Conservation (phyloP, 2,888 invertebrate genomes). For the Philopedon plagiatum region DNA sequence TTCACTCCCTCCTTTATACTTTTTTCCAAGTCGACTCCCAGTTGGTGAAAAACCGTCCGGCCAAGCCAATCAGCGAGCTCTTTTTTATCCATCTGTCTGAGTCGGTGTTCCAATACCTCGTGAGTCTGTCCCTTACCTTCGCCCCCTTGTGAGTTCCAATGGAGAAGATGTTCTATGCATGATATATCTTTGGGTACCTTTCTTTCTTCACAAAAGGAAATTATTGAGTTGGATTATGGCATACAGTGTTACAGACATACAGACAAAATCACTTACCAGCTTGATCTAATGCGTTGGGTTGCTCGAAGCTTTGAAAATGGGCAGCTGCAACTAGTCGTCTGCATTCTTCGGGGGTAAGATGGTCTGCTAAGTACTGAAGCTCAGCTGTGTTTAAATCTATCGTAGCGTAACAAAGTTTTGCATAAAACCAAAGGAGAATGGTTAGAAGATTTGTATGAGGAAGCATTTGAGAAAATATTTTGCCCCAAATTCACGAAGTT, state of each 20-base stretch:
- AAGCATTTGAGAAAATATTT: background rate
- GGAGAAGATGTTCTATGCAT: slow-evolving; percentile 73
- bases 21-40: slow-evolving; percentile 69
- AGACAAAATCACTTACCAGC: slow-evolving; percentile 64
- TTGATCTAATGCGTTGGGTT: slow-evolving; percentile 67
- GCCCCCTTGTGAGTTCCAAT: slow-evolving; percentile 72
- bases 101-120: slow-evolving; percentile 71
- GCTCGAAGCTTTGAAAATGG: slow-evolving; percentile 70
- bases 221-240: background rate
- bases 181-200: slow-evolving; percentile 70
- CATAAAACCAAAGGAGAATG: background rate
- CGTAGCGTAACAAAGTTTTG: slow-evolving; percentile 51
- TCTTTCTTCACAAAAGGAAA: slow-evolving; percentile 61
- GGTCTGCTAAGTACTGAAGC: slow-evolving; percentile 73
- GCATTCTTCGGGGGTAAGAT: slow-evolving; percentile 73
- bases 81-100: slow-evolving; percentile 73
- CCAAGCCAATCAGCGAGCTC: slow-evolving; percentile 77
- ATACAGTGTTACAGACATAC: background rate
- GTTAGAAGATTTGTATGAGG: background rate
- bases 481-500: background rate
- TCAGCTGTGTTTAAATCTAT: slow-evolving; percentile 66
- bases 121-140: slow-evolving; percentile 75
- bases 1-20: slow-evolving; percentile 58
- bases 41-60: slow-evolving; percentile 71
- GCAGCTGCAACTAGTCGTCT: slow-evolving; percentile 73